Percentiles rank a stretch among this genome's conserved stretches.
phyloP scores from a whole-genome alignment of 2,113 vertebrate genomes.

The Triplophysa siluroides region DNA sequence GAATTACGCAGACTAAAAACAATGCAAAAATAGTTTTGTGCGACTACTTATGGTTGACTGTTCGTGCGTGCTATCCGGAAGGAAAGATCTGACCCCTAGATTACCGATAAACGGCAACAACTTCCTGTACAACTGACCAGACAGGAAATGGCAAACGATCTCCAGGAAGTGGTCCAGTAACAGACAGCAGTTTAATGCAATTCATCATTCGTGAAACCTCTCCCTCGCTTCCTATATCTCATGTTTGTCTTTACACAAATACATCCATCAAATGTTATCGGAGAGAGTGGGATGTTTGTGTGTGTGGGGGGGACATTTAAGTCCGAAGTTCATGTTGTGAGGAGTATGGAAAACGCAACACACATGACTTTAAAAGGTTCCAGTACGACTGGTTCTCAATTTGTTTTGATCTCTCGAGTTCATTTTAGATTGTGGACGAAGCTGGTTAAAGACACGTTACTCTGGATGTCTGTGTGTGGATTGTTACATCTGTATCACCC shows the following conservation, averaged over 20 bases:
- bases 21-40: too few relatives aligned
- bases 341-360: background rate
- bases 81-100: constrained; percentile 26
- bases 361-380: too few relatives aligned
- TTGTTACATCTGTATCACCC: constrained; percentile 39
- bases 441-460: background rate
- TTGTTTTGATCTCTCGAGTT: background rate
- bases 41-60: background rate
- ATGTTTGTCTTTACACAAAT: background rate
- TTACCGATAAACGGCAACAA: constrained; percentile 58
- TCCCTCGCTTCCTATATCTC: background rate
- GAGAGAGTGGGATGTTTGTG: background rate
- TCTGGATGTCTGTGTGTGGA: constrained; percentile 15
- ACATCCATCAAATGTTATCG: background rate
- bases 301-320: background rate
- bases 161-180: constrained; percentile 62
- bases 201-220: background rate
- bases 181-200: constrained; percentile 15
- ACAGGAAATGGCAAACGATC: constrained; percentile 61
- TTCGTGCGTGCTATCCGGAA: background rate
- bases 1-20: too few relatives aligned
- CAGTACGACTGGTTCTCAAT: background rate
- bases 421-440: background rate
- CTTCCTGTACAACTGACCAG: constrained; percentile 54
- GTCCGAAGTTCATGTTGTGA: constrained; percentile 12